phyloP scores from a whole-genome alignment of 1,140 invertebrate species.

The Rhyzopertha dominica region DNA sequence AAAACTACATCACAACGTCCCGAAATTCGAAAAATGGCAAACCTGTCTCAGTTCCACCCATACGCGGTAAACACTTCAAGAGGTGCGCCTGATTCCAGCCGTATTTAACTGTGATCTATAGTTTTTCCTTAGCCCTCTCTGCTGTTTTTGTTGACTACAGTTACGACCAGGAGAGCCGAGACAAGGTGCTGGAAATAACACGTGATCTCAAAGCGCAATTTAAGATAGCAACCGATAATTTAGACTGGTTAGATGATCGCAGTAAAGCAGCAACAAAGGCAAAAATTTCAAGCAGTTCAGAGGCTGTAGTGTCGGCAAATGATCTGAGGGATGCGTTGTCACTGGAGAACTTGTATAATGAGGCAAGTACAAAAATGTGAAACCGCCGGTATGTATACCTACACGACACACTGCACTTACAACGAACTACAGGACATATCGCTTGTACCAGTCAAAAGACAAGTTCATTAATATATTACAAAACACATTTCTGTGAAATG shows the following conservation, averaged over 20 bases:
- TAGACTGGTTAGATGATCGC: slow-evolving; percentile 46
- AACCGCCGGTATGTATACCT: too few species aligned
- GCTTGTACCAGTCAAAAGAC: too few species aligned
- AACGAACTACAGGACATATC: too few species aligned
- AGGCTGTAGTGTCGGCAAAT: slow-evolving; percentile 77
- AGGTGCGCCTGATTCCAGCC: too few species aligned
- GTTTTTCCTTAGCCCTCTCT: slow-evolving; percentile 71
- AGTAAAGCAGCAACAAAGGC: slow-evolving; percentile 69
- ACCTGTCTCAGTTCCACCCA: too few species aligned
- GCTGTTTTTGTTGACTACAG: slow-evolving; percentile 71
- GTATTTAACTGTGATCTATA: slow-evolving; percentile 34
- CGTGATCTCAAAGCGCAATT: slow-evolving; percentile 30
- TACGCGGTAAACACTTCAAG: slow-evolving; percentile 21
- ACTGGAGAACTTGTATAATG: slow-evolving; percentile 12
- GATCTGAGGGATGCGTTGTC: slow-evolving; percentile 62
- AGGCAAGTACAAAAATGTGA: too few species aligned
- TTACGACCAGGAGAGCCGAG: slow-evolving; percentile 52
- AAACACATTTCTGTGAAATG: too few species aligned
- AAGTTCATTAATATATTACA: too few species aligned
- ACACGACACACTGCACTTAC: too few species aligned
- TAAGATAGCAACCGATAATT: slow-evolving; percentile 18
- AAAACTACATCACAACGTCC: slow-evolving; percentile 20
- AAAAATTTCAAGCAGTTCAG: slow-evolving; percentile 68
- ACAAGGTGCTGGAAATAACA: slow-evolving; percentile 21
- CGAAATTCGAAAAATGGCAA: too few species aligned